Percentiles rank a stretch among this genome's conserved stretches.
phyloP scores from a whole-genome alignment of 2,888 invertebrate species.

The Drosophila nigritarsus region DNA sequence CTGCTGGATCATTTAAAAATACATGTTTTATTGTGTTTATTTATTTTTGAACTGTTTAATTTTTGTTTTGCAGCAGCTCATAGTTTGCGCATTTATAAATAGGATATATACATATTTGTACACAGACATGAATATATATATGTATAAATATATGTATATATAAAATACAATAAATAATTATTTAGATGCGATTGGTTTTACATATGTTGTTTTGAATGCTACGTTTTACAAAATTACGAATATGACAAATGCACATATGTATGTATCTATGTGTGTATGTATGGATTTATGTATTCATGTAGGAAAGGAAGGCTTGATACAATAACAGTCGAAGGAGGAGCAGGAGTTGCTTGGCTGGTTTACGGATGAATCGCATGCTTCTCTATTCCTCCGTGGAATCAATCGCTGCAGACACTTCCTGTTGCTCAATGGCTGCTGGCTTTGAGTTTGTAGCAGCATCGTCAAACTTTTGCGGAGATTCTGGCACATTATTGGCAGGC shows the following conservation, averaged over 20 bases:
- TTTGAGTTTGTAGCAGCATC: slow-evolving; percentile 5
- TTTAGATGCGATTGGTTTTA: slow-evolving; percentile 18
- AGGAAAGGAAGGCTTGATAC: not conserved
- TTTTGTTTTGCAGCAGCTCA: slow-evolving; percentile 22
- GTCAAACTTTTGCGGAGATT: slow-evolving; percentile 7
- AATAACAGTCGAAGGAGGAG: slow-evolving; percentile 7
- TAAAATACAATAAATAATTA: slow-evolving; percentile 74
- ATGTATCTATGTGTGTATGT: not conserved
- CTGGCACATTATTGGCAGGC: slow-evolving; percentile 20
- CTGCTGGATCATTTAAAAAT: not conserved
- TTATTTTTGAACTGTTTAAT: slow-evolving; percentile 26
- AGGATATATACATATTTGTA: slow-evolving; percentile 29
- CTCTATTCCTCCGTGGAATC: slow-evolving; percentile 47
- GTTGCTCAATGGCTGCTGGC: slow-evolving; percentile 10
- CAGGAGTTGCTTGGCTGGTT: not conserved
- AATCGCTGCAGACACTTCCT: slow-evolving; percentile 61
- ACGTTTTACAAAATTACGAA: slow-evolving; percentile 42
- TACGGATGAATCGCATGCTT: not conserved
- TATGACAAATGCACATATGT: slow-evolving; percentile 56
- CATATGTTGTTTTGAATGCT: slow-evolving; percentile 4
- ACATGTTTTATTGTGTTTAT: too few relatives aligned
- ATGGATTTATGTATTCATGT: not conserved
- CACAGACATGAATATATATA: not conserved
- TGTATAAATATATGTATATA: slow-evolving; percentile 11
- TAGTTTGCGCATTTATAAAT: slow-evolving; percentile 46